These are phyloP conservation scores for Meghimatium bilineatum DNA, from an alignment of 2,888 invertebrate species.

Conservation along the genomic window DNA sequence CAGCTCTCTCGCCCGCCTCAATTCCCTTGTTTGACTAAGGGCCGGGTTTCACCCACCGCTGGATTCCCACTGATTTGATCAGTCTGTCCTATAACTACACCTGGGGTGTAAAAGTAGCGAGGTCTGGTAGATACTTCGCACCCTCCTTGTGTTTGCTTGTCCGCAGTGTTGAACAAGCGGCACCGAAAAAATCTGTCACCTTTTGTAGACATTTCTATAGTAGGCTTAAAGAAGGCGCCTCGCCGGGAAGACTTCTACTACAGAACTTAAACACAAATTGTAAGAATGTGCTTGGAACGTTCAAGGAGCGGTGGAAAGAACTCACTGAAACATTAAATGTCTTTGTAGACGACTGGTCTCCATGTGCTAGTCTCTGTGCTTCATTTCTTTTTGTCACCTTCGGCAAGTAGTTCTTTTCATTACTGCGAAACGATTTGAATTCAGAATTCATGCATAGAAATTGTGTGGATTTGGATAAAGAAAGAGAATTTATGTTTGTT, in stretches of 20 bases:
- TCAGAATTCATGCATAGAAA: not conserved
- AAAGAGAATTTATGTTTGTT: not conserved
- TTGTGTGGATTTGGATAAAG: not conserved
- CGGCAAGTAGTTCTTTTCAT: not conserved
- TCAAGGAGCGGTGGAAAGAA: not conserved
- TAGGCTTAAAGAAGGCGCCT: conserved; percentile 19
- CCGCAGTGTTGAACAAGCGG: conserved; percentile 24
- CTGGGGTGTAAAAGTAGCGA: conserved; percentile 28
- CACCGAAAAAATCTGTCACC: conserved; percentile 30
- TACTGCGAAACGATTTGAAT: not conserved
- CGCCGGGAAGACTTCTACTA: conserved; percentile 8
- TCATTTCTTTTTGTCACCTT: conserved; percentile 16
- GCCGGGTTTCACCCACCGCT: conserved; percentile 25
- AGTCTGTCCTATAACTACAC: conserved; percentile 19
- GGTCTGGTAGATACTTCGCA: conserved; percentile 16
- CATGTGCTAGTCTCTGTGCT: conserved; percentile 5
- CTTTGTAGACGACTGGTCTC: not conserved
- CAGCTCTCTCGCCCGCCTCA: not conserved
- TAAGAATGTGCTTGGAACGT: not conserved
- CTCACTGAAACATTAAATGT: not conserved
- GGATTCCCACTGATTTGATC: conserved; percentile 31
- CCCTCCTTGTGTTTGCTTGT: conserved; percentile 31
- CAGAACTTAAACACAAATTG: not conserved
- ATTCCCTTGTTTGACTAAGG: not conserved
- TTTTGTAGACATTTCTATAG: conserved; percentile 28